Evolutionary conservation across 2,797 vertebrate genomes (phyloP).

Genomic region (Valencia hispanica): DNA sequence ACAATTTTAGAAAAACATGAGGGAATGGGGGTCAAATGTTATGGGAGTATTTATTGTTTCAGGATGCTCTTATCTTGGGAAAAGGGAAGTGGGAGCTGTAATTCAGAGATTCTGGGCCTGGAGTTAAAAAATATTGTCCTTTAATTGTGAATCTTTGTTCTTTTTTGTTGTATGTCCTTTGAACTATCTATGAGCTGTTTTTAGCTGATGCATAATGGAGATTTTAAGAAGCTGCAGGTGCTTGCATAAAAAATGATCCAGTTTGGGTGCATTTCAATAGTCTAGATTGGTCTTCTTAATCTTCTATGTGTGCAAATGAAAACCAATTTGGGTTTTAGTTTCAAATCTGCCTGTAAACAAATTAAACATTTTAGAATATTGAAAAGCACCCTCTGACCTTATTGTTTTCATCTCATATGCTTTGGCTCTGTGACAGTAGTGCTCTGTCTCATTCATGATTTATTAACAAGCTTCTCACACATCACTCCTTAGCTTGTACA

Average conservation of each 20-base stretch:
- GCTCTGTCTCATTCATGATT: conserved; percentile 75
- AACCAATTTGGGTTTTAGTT: conserved; percentile 26
- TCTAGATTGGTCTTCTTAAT: conserved; percentile 48
- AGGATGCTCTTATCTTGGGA: conserved; percentile 56
- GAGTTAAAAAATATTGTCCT: conserved; percentile 69
- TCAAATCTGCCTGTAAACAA: conserved; percentile 26
- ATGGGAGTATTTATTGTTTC: conserved; percentile 60
- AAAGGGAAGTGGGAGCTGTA: conserved; percentile 36
- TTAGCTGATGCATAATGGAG: conserved; percentile 75
- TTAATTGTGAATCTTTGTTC: conserved; percentile 83
- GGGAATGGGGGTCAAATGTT: conserved; percentile 37
- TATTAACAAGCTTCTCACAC: conserved; percentile 58
- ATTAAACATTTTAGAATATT: conserved; percentile 34
- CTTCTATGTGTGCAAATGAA: conserved; percentile 36
- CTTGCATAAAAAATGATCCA: conserved; percentile 51
- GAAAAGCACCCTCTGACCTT: conserved; percentile 55
- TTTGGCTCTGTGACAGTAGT: conserved; percentile 76
- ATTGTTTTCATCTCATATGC: conserved; percentile 66
- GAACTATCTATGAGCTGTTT: conserved; percentile 72
- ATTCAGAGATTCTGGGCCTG: conserved; percentile 53
- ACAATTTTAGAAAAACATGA: conserved; percentile 52
- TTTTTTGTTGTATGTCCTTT: conserved; percentile 78
- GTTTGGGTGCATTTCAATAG: conserved; percentile 50
- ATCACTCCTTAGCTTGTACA: conserved; percentile 77
- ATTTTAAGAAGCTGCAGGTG: conserved; percentile 64